Percentiles rank a stretch among this genome's conserved stretches.
phyloP scores from a whole-genome alignment of 2,797 vertebrate species.

The Rhinogobio ventralis region DNA sequence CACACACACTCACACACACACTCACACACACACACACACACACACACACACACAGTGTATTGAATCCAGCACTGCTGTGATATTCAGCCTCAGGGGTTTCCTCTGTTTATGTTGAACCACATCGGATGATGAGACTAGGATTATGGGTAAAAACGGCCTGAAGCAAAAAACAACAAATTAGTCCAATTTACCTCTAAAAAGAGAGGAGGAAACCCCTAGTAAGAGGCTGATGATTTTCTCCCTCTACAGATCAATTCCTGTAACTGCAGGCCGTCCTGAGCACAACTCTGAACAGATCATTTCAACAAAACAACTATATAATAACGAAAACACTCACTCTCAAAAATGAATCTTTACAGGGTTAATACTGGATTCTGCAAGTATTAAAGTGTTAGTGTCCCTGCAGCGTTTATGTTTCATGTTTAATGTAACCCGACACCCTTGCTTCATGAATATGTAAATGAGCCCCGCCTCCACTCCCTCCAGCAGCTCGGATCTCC shows the following conservation, averaged over 20 bases:
- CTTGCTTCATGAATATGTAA: too few relatives aligned
- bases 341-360: not conserved
- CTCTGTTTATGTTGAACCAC: slow-evolving; percentile 3
- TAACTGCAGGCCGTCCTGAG: not conserved
- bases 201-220: not conserved
- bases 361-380: not conserved
- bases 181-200: not conserved
- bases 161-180: slow-evolving; percentile 31
- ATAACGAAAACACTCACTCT: not conserved
- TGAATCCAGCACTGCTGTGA: slow-evolving; percentile 24
- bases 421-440: too few relatives aligned
- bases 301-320: not conserved
- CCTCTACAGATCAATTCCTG: slow-evolving; percentile 15
- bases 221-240: not conserved
- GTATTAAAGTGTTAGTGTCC: not conserved
- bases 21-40: slow-evolving; percentile 11
- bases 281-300: not conserved
- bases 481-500: too few relatives aligned
- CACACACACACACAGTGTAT: not conserved
- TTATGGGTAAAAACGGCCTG: slow-evolving; percentile 16
- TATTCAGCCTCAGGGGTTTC: slow-evolving; percentile 44
- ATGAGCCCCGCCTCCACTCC: too few relatives aligned
- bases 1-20: not conserved
- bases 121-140: slow-evolving; percentile 20
- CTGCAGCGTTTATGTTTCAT: too few relatives aligned